Evolutionary conservation across 2,797 vertebrate species (phyloP), one percentile per base, ranked within the genome.

Genomic region (Anguilla megastoma): DNA sequence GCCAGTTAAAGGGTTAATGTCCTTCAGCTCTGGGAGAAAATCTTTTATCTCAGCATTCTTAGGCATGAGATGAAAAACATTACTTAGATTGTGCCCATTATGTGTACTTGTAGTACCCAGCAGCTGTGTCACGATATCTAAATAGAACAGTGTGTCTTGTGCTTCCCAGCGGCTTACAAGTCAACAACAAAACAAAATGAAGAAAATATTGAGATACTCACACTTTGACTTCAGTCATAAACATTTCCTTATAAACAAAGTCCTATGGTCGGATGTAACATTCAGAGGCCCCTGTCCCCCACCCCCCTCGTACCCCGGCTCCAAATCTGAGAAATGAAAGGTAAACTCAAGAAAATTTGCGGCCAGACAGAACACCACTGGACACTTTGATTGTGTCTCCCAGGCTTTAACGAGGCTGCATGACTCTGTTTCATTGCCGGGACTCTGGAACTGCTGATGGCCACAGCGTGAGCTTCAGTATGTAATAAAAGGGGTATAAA

Each of bases 21-120:
- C 69, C 69, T 33, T 71, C 9, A 71, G 69, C 69, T 76, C 71
- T 76, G 71, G 33, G 14, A 76, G n/a, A 76, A 76, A 76, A 18
- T 76, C 30, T 76, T 12, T 76, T 27, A 69, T 69, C 63, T 69
- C 24, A n/a, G 7, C 6, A 10, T 36, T 36, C 3, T 16, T 76
- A 33, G 30, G 71, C 14, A 18, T 76, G 30, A 36, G 6, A 27
- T n/a, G 8, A 27, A 69, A 69, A 69, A 69, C n/a, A 36, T 76
- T 33, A 36, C 14, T 76, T 36, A 33, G 71, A 76, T 33, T 33
- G 12, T 0, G 12, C 30, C 30, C 8, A 14, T 69, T 69, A 27
- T 69, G 63, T 27, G 24, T 69, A 27, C 24, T 69, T 69, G 63
- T 27, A 2, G 63, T 69, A 27, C 63, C n/a, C 63, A 27, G 63